phyloP scores from a whole-genome alignment of 2,888 invertebrate species.

The Caenorhabditis sinica region DNA sequence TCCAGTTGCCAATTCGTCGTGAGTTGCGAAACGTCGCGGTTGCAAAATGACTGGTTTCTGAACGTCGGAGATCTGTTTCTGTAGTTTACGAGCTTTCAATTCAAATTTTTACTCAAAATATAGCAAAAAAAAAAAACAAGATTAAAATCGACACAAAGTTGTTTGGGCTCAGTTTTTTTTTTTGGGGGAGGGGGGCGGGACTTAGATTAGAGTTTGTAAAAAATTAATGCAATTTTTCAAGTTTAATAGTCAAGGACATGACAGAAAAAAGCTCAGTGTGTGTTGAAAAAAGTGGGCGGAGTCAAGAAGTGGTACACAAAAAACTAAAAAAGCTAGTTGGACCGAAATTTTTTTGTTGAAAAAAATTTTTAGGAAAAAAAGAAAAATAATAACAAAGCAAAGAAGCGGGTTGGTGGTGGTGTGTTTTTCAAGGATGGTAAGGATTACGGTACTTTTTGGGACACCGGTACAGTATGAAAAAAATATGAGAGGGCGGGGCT shows the following conservation, averaged over 20 bases:
- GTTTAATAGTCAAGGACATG: not conserved
- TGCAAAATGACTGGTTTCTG: too few species aligned
- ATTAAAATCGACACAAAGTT: too few species aligned
- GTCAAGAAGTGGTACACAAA: not conserved
- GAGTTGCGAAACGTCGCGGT: too few species aligned
- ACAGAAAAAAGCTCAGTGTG: not conserved
- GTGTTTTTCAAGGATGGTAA: not conserved
- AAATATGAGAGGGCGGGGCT: constrained; percentile 36
- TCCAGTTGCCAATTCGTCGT: too few species aligned
- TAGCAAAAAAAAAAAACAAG: too few species aligned
- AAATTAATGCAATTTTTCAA: not conserved
- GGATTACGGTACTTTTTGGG: constrained; percentile 36
- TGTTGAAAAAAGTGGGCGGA: not conserved
- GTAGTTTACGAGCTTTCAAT: not conserved
- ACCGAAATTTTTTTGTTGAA: not conserved
- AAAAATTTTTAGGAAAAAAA: not conserved
- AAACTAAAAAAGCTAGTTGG: not conserved
- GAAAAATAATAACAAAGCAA: not conserved
- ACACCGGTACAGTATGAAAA: constrained; percentile 66
- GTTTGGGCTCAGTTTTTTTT: too few species aligned
- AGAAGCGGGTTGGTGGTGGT: not conserved
- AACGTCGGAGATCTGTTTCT: too few species aligned
- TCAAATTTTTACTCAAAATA: constrained; percentile 1
- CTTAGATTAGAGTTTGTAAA: not conserved
- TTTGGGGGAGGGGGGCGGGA: not conserved